Evolutionary conservation across 2,797 vertebrate genomes (phyloP), one percentile per base, ranked within the genome.

Genomic region (Ctenopoma kingsleyae): DNA sequence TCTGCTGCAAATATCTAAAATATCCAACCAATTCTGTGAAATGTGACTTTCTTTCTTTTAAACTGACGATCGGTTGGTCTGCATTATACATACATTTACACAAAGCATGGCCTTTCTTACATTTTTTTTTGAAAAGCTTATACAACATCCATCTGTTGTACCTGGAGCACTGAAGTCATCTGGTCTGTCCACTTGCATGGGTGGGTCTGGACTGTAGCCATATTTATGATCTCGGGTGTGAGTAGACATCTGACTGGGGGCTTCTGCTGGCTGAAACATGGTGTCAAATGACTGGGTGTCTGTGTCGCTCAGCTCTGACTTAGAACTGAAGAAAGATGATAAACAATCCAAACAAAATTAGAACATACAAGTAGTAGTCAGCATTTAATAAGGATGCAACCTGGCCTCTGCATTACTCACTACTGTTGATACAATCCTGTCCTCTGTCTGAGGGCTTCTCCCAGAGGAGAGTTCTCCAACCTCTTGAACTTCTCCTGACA

Each of bases 401-500:
- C 57, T 20, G 13, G 5, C 16, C 17, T 22, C 16, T 38, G 55
- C 32, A 19, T 22, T 46, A 62, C 97, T 95, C 90, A 98, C 97
- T 78, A 59, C 71, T 86, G 67, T 41, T 80, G 75, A 35, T 85
- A 80, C 38, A 86, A 57, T 41, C 86, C 93, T 22, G 87, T 80
- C 68, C 87, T 87, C 84, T 95, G 91, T 71, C 95, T 94, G 6
- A 99, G 80, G 55, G 90, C 92, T 59, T 97, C 96, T 90, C 94
- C 97, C 60, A 98, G 86, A 13, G 96, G 96, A 0, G 97, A 98
- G 89, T 97, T 96, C 75, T 97, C 94, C 70, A 98, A 86, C 54
- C 80, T 95, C 90, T 91, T 95, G 76, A 99, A 96, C 89, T 98
- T 99, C 83, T 97, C 96, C 38, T 94, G 93, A 86, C 97, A 99